Evolutionary conservation across 2,888 invertebrate genomes (phyloP).

Genomic region (Anticlea derivata): DNA sequence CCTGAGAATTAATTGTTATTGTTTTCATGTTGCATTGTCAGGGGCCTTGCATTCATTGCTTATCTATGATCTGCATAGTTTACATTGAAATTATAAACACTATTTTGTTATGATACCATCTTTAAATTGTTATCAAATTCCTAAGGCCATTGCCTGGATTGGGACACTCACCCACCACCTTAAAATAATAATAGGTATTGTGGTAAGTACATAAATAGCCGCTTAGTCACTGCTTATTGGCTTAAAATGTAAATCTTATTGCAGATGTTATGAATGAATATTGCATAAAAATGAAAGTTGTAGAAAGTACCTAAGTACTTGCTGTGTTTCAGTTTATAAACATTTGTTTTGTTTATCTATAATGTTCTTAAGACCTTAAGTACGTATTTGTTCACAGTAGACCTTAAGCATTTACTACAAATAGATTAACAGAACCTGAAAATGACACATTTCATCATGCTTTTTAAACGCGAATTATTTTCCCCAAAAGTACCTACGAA

Average conservation of each 20-base stretch:
- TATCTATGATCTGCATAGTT: slow-evolving; percentile 19
- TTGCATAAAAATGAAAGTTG: slow-evolving; percentile 21
- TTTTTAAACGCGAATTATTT: too few species aligned
- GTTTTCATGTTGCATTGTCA: slow-evolving; percentile 35
- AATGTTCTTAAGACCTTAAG: too few species aligned
- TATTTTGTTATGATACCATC: slow-evolving; percentile 14
- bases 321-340: too few species aligned
- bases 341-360: background rate
- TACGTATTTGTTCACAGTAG: too few species aligned
- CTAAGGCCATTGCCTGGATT: background rate
- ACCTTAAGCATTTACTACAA: too few species aligned
- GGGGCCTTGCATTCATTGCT: slow-evolving; percentile 25
- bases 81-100: slow-evolving; percentile 25
- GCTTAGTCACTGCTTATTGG: background rate
- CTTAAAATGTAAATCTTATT: background rate
- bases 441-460: too few species aligned
- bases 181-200: too few species aligned
- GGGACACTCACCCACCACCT: too few species aligned
- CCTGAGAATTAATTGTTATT: slow-evolving; percentile 31
- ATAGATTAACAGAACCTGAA: too few species aligned
- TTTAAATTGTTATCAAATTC: slow-evolving; percentile 12
- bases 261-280: slow-evolving; percentile 13
- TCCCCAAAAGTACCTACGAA: too few species aligned
- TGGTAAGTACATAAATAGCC: too few species aligned
- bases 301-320: slow-evolving; percentile 11